A percentile compares a stretch with the other conserved stretches of the same genome.
These are phyloP conservation scores for Oreochromis mossambicus DNA, from an alignment of 2,797 vertebrate genomes.

Conservation along the genomic window DNA sequence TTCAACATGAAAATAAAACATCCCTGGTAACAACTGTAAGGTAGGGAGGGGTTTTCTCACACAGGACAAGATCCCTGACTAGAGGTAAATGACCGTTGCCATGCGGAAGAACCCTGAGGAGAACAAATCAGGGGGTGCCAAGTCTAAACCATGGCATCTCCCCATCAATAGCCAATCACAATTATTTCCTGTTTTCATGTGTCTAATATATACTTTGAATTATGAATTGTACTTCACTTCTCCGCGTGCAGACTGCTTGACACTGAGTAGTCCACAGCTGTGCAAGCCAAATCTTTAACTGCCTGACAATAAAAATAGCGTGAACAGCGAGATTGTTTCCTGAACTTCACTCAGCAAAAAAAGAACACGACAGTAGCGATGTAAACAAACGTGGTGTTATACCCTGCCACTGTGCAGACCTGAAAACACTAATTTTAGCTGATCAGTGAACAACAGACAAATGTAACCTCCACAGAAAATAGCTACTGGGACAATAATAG, in stretches of 20 bases:
- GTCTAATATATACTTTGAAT: not conserved
- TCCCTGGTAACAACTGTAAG: not conserved
- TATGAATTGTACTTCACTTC: not conserved
- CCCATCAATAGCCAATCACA: not conserved
- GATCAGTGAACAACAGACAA: not conserved
- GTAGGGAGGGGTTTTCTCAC: not conserved
- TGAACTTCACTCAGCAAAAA: no score
- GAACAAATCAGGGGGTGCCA: not conserved
- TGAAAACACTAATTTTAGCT: not conserved
- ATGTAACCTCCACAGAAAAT: not conserved
- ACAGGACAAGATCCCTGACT: not conserved
- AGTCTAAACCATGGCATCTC: not conserved
- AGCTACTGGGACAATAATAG: not conserved
- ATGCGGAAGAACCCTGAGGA: not conserved
- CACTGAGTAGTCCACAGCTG: not conserved
- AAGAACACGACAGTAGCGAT: no score
- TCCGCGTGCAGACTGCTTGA: not conserved
- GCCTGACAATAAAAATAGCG: no score
- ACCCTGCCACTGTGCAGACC: not conserved
- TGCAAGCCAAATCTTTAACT: not conserved
- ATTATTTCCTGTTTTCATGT: not conserved
- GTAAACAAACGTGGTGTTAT: not conserved
- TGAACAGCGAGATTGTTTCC: no score
- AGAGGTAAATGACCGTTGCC: not conserved
- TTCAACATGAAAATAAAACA: not conserved